Conservation (phyloP, 2,888 invertebrate species). For the Perithous albicinctus region DNA sequence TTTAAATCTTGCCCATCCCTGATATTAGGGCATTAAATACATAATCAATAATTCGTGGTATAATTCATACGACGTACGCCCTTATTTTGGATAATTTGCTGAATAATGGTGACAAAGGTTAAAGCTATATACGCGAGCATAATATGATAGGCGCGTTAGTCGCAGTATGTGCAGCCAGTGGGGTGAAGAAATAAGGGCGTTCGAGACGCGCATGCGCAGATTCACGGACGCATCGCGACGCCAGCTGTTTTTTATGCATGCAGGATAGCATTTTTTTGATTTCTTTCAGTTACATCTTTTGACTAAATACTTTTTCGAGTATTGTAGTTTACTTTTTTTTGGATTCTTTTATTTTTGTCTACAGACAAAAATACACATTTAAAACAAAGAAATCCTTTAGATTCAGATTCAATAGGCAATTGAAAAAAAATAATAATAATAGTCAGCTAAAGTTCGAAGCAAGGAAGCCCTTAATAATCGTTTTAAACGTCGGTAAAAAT, state of each 20-base stretch:
- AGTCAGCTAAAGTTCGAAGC: no score
- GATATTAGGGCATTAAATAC: no score
- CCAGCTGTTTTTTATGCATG: not conserved
- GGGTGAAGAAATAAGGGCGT: slow-evolving; percentile 15
- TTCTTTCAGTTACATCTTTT: not conserved
- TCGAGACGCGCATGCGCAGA: slow-evolving; percentile 3
- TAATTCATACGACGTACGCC: not conserved
- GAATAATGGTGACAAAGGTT: slow-evolving; percentile 13
- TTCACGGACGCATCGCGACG: slow-evolving; percentile 1
- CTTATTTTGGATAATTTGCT: slow-evolving; percentile 16
- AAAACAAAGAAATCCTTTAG: no score
- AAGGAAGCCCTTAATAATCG: no score
- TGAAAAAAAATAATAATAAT: no score
- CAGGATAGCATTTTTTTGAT: not conserved
- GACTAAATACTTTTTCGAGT: no score
- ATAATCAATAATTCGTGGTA: not conserved
- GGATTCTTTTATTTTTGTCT: no score
- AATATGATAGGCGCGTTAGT: slow-evolving; percentile 8
- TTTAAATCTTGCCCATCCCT: no score
- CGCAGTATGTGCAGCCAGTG: not conserved
- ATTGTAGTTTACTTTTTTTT: no score
- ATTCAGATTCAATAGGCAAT: no score
- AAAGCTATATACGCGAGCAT: not conserved
- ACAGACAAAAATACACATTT: no score
- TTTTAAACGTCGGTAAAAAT: no score